Conservation (phyloP, 1,140 invertebrate species). For the Mactra quadrangularis region DNA sequence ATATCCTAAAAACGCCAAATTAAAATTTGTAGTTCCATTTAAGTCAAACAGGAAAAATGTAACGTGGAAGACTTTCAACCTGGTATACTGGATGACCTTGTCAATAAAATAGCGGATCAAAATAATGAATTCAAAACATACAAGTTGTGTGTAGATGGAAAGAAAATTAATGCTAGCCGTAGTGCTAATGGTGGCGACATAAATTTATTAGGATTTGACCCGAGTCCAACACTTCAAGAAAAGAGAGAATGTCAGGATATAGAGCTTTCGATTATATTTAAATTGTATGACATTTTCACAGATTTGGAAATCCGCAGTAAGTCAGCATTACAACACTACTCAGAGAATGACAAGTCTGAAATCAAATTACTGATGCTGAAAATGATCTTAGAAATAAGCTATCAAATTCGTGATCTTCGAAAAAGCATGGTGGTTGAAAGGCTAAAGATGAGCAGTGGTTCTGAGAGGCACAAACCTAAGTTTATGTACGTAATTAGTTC, state of each 20-base stretch:
- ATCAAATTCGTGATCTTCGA: too few relatives aligned
- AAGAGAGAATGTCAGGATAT: too few relatives aligned
- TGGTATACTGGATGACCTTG: neutral
- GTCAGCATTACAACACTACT: too few relatives aligned
- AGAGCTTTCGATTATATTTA: too few relatives aligned
- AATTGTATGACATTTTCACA: too few relatives aligned
- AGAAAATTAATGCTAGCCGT: conserved; percentile 1
- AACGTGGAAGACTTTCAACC: neutral
- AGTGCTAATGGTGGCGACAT: neutral
- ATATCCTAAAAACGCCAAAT: neutral
- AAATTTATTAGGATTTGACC: neutral
- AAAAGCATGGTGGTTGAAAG: too few relatives aligned
- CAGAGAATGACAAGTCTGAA: neutral
- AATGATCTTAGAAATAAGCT: too few relatives aligned
- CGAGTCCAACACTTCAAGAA: neutral
- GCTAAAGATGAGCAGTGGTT: too few relatives aligned
- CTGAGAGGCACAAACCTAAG: too few relatives aligned
- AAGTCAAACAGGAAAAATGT: neutral
- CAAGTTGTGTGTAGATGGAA: conserved; percentile 21
- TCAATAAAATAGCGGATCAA: neutral
- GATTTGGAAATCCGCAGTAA: too few relatives aligned
- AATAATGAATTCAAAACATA: neutral
- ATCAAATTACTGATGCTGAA: too few relatives aligned
- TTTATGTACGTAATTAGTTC: too few relatives aligned
- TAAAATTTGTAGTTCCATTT: neutral